Evolutionary conservation across 1,140 invertebrate species (phyloP).

Genomic region (Drosophila sproati): DNA sequence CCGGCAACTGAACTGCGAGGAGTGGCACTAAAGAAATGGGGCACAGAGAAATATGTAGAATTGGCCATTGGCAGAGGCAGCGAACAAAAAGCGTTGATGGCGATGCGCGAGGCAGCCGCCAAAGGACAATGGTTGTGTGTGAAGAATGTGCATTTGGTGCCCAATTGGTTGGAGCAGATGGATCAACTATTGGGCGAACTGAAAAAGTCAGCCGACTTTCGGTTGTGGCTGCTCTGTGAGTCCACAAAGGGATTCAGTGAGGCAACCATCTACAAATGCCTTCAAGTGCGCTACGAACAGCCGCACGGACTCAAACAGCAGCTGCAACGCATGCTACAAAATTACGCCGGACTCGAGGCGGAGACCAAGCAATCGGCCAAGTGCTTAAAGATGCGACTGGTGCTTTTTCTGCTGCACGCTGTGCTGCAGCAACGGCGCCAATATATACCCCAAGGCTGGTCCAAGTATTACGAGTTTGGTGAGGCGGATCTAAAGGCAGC

Average conservation of each 20-base stretch:
- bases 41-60: conserved; percentile 86
- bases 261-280: conserved; percentile 68
- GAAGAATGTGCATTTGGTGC: conserved; percentile 95
- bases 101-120: conserved; percentile 61
- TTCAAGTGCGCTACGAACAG: conserved; percentile 95
- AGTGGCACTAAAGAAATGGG: conserved; percentile 86
- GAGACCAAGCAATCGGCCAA: conserved; percentile 65
- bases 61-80: conserved; percentile 79
- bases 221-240: conserved; percentile 91
- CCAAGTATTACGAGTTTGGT: conserved; percentile 95
- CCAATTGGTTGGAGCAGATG: conserved; percentile 90
- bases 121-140: conserved; percentile 85
- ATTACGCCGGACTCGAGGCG: conserved; percentile 67
- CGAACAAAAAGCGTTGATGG: conserved; percentile 53
- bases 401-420: conserved; percentile 87
- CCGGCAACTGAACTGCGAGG: conserved; percentile 91
- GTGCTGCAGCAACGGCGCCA: conserved; percentile 94
- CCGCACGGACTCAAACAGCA: conserved; percentile 88
- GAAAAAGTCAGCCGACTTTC: conserved; percentile 88
- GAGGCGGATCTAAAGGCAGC: conserved; percentile 93
- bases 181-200: conserved; percentile 89
- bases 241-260: conserved; percentile 74
- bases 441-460: conserved; percentile 93
- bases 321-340: conserved; percentile 85
- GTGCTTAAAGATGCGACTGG: conserved; percentile 79